Conservation (phyloP, 2,113 vertebrate species). For the Macaca mulatta region DNA sequence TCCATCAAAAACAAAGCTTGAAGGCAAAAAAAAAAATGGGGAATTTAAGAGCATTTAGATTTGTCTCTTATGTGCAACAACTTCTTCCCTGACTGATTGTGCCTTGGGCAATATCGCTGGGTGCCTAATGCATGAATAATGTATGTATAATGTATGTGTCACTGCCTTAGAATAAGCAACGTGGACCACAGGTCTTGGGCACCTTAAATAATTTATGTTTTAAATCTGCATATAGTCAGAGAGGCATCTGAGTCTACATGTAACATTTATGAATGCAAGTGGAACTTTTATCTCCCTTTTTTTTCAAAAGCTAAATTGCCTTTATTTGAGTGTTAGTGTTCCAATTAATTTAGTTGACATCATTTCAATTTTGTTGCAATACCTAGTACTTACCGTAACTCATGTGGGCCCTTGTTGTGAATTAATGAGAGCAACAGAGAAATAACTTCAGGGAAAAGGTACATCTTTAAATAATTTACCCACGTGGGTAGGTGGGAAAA, state of each 20-base stretch:
- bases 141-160: not conserved
- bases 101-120: not conserved
- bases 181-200: not conserved
- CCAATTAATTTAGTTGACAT: not conserved
- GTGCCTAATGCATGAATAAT: not conserved
- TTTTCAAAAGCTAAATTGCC: slow-evolving; percentile 57
- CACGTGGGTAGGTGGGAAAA: not conserved
- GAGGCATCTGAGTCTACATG: slow-evolving; percentile 48
- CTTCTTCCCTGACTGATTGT: not conserved
- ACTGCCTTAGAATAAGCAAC: not conserved
- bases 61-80: not conserved
- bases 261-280: slow-evolving; percentile 67
- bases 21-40: not conserved
- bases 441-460: slow-evolving; percentile 57
- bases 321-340: slow-evolving; percentile 26
- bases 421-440: slow-evolving; percentile 54
- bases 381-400: slow-evolving; percentile 56
- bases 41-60: not conserved
- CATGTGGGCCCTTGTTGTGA: slow-evolving; percentile 60
- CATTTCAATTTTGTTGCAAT: slow-evolving; percentile 70
- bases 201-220: slow-evolving; percentile 70
- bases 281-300: slow-evolving; percentile 1
- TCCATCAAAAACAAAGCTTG: not conserved
- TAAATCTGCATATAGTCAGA: slow-evolving; percentile 48
- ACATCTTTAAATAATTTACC: slow-evolving; percentile 52